phyloP scores from a whole-genome alignment of 1,140 invertebrate species.

The Drosophila subpulchrella region DNA sequence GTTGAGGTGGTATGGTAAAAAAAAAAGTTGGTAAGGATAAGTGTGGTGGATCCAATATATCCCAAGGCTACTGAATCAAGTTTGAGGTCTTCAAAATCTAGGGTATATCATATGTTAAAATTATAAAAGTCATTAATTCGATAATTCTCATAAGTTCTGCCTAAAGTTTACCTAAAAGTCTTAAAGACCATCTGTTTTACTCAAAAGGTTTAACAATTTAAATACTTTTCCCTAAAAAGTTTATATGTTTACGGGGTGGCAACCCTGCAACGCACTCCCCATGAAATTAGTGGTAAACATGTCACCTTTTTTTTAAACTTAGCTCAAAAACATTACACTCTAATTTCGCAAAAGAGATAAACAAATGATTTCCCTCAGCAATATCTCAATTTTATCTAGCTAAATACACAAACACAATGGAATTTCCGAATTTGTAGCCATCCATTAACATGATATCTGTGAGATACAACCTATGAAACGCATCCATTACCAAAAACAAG shows the following conservation, averaged over 20 bases:
- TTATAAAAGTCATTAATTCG: too few species aligned
- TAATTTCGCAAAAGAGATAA: background rate
- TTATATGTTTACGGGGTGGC: too few species aligned
- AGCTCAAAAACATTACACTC: background rate
- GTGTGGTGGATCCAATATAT: too few species aligned
- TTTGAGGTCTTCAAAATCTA: background rate
- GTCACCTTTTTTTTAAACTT: too few species aligned
- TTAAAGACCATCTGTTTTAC: too few species aligned
- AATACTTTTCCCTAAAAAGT: too few species aligned
- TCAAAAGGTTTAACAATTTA: too few species aligned
- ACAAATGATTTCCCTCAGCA: background rate
- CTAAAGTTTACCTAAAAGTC: background rate
- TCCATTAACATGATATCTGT: constrained; percentile 22
- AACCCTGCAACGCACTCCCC: too few species aligned
- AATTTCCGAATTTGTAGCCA: background rate
- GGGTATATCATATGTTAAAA: background rate
- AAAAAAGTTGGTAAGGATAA: background rate
- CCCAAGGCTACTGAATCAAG: background rate
- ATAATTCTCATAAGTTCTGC: too few species aligned
- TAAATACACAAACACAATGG: background rate
- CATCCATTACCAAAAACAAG: constrained; percentile 9
- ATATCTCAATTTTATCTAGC: background rate
- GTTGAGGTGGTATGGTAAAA: background rate
- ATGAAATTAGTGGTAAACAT: too few species aligned
- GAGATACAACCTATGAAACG: constrained; percentile 1